These are phyloP conservation scores for Tachina lurida DNA, from an alignment of 2,888 invertebrate genomes.

Conservation along the genomic window DNA sequence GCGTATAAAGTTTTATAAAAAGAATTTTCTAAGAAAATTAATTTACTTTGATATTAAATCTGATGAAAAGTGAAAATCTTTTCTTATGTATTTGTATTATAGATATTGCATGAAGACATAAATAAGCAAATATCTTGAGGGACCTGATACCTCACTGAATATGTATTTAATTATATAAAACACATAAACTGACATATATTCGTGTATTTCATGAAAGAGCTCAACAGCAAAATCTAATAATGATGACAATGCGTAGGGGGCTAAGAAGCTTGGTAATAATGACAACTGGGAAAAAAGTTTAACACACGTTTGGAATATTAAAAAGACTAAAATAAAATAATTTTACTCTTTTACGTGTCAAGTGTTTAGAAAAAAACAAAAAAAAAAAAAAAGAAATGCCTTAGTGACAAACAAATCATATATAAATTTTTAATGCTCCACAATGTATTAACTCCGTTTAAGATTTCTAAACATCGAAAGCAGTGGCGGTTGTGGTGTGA, in stretches of 20 bases:
- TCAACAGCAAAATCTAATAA: constrained; percentile 19
- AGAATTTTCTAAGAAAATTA: neutral
- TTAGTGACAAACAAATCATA: constrained; percentile 2
- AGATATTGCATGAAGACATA: neutral
- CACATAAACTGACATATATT: neutral
- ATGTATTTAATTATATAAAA: neutral
- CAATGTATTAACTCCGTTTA: constrained; percentile 6
- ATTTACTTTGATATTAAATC: neutral
- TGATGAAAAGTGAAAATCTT: neutral
- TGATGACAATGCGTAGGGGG: neutral
- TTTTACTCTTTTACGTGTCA: constrained; percentile 29
- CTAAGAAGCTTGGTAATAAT: constrained; percentile 29
- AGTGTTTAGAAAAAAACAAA: constrained; percentile 15
- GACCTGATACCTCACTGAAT: neutral
- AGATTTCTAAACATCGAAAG: neutral
- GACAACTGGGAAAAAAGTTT: constrained; percentile 33
- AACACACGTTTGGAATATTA: constrained; percentile 51
- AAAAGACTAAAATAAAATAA: constrained; percentile 2
- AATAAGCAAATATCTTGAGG: constrained; percentile 23
- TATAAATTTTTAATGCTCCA: constrained; percentile 1
- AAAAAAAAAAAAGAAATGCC: constrained; percentile 22
- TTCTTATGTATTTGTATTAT: neutral
- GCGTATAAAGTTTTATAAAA: too few species aligned
- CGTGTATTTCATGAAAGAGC: neutral
- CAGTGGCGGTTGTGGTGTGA: neutral